Percentiles rank a stretch among this genome's conserved stretches.
Conservation (phyloP, 1,140 invertebrate species). For the Drosophila arizonae region DNA sequence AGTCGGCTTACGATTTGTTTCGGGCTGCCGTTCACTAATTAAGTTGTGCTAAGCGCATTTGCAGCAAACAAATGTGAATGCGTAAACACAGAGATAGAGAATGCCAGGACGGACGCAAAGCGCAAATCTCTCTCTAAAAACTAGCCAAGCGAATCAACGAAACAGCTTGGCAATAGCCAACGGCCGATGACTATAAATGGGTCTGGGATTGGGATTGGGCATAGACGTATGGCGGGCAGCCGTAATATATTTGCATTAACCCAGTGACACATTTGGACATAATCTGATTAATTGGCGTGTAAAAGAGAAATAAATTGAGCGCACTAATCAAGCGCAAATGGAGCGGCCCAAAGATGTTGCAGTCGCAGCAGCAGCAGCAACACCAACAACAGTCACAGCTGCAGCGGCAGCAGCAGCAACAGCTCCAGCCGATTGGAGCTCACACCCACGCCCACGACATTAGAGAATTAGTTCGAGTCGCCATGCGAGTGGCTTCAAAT, state of each 20-base stretch:
- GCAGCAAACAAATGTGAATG: slow-evolving; percentile 27
- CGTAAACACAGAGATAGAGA: slow-evolving; percentile 27
- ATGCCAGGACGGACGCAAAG: slow-evolving; percentile 15
- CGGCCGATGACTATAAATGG: slow-evolving; percentile 6
- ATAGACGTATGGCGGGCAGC: slow-evolving; percentile 18
- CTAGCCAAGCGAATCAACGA: slow-evolving; percentile 5
- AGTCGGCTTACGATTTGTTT: slow-evolving; percentile 69
- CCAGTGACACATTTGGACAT: slow-evolving; percentile 79
- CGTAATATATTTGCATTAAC: slow-evolving; percentile 80
- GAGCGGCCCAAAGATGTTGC: slow-evolving; percentile 43
- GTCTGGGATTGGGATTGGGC: not conserved
- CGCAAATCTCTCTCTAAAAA: slow-evolving; percentile 28
- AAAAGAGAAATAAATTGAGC: slow-evolving; percentile 73
- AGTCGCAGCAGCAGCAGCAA: not conserved
- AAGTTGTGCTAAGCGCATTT: slow-evolving; percentile 64
- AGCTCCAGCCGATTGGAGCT: slow-evolving; percentile 12
- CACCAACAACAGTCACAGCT: too few species aligned
- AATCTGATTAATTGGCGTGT: slow-evolving; percentile 80
- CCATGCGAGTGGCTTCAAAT: slow-evolving; percentile 45
- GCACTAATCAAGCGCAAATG: slow-evolving; percentile 66
- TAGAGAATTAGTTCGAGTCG: slow-evolving; percentile 25
- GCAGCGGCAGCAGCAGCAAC: not conserved
- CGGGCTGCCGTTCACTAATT: slow-evolving; percentile 59
- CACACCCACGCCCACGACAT: slow-evolving; percentile 16
- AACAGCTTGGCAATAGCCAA: not conserved